Evolutionary conservation across 1,140 invertebrate species (phyloP).

Genomic region (Orussus abietinus): DNA sequence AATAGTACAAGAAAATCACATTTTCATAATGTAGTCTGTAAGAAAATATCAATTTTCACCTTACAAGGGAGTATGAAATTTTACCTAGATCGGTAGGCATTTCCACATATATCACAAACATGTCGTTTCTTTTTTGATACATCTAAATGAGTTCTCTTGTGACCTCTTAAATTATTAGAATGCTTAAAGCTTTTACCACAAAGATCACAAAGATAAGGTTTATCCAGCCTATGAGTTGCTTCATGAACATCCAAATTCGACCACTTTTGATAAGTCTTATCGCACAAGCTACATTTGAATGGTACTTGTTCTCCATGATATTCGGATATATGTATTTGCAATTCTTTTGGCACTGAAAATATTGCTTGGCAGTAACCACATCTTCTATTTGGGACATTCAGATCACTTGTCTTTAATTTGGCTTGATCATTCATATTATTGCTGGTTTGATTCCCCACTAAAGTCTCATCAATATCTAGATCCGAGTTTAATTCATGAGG

Average conservation of each 20-base stretch:
- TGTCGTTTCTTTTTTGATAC: constrained; percentile 36
- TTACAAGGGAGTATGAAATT: too few species aligned
- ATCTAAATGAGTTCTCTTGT: constrained; percentile 44
- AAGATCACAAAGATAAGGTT: constrained; percentile 48
- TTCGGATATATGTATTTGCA: constrained; percentile 35
- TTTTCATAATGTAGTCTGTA: too few species aligned
- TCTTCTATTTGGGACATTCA: constrained; percentile 25
- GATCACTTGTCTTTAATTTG: too few species aligned
- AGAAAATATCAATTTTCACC: too few species aligned
- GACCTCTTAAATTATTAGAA: constrained; percentile 45
- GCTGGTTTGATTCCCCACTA: too few species aligned
- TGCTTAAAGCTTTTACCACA: constrained; percentile 57
- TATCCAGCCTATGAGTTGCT: constrained; percentile 40
- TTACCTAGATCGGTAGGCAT: constrained; percentile 41
- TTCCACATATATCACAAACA: constrained; percentile 37
- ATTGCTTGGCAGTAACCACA: constrained; percentile 37
- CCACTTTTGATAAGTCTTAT: constrained; percentile 38
- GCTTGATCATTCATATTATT: too few species aligned
- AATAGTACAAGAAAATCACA: too few species aligned
- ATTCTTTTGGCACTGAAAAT: constrained; percentile 29
- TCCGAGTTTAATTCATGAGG: too few species aligned
- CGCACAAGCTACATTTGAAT: constrained; percentile 36
- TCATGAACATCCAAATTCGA: constrained; percentile 42
- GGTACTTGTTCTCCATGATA: constrained; percentile 26
- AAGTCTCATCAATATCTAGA: too few species aligned